A percentile compares a stretch with the other conserved stretches of the same genome.
These are phyloP conservation scores for Adrianichthys oophorus DNA, from an alignment of 2,797 vertebrate genomes.

Conservation along the genomic window DNA sequence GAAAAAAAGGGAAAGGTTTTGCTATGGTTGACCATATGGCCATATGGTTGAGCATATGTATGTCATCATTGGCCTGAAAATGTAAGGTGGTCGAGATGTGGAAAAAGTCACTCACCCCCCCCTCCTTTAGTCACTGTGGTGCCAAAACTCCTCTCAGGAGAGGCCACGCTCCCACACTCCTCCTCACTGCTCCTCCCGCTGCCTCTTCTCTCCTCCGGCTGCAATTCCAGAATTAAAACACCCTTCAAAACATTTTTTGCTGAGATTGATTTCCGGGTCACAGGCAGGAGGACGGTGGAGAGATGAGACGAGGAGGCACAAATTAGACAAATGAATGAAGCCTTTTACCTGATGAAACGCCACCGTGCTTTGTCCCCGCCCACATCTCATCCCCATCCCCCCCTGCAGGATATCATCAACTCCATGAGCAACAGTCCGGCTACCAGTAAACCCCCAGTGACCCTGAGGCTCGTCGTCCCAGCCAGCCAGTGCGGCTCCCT, in stretches of 20 bases:
- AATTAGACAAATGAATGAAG: not conserved
- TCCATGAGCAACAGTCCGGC: constrained; percentile 98
- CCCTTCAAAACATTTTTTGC: not conserved
- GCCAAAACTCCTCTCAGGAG: too few species aligned
- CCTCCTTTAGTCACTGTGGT: too few species aligned
- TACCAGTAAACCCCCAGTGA: constrained; percentile 94
- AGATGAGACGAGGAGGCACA: not conserved
- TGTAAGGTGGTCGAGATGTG: too few species aligned
- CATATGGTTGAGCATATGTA: too few species aligned
- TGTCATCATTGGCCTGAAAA: too few species aligned
- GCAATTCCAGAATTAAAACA: not conserved
- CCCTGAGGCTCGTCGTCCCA: constrained; percentile 89
- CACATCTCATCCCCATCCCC: not conserved
- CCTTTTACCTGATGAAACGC: not conserved
- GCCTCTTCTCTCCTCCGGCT: not conserved
- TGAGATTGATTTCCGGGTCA: constrained; percentile 1
- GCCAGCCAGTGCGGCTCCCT: constrained; percentile 95
- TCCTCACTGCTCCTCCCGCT: not conserved
- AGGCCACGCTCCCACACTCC: too few species aligned
- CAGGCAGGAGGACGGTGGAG: not conserved
- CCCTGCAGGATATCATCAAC: constrained; percentile 91
- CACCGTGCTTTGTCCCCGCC: not conserved
- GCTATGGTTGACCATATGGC: too few species aligned
- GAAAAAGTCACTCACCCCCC: too few species aligned
- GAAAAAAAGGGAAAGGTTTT: too few species aligned